These are phyloP conservation scores for Ictidomys tridecemlineatus DNA, from an alignment of 2,113 vertebrate genomes.

Conservation along the genomic window DNA sequence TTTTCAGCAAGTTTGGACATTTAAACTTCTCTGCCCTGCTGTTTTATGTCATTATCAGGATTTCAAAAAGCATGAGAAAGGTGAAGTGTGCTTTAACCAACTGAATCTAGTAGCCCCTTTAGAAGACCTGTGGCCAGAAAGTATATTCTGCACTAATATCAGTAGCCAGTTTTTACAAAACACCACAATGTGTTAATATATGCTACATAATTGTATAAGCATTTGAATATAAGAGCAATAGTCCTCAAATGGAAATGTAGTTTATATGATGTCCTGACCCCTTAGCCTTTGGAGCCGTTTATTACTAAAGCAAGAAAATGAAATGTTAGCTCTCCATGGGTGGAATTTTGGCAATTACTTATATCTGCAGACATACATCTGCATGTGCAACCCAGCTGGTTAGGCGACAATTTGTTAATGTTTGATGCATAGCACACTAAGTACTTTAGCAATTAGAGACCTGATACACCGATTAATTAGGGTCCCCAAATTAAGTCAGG, in stretches of 20 bases:
- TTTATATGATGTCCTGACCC: not conserved
- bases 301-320: constrained; percentile 28
- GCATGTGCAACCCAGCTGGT: constrained; percentile 71
- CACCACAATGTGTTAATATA: not conserved
- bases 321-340: constrained; percentile 40
- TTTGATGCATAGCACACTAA: constrained; percentile 63
- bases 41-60: constrained; percentile 53
- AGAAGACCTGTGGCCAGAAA: not conserved
- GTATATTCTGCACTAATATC: not conserved
- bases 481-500: constrained; percentile 66
- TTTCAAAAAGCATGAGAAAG: constrained; percentile 60
- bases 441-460: constrained; percentile 76
- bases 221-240: not conserved
- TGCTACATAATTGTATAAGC: not conserved
- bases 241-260: not conserved
- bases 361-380: constrained; percentile 45
- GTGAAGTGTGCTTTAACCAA: not conserved
- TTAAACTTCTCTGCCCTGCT: not conserved
- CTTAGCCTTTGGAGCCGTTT: not conserved
- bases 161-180: not conserved
- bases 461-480: constrained; percentile 76
- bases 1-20: constrained; percentile 34
- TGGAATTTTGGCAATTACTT: constrained; percentile 65
- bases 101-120: constrained; percentile 5
- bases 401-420: constrained; percentile 69